Evolutionary conservation across 2,888 invertebrate genomes (phyloP).

Genomic region (Plusia festucae): DNA sequence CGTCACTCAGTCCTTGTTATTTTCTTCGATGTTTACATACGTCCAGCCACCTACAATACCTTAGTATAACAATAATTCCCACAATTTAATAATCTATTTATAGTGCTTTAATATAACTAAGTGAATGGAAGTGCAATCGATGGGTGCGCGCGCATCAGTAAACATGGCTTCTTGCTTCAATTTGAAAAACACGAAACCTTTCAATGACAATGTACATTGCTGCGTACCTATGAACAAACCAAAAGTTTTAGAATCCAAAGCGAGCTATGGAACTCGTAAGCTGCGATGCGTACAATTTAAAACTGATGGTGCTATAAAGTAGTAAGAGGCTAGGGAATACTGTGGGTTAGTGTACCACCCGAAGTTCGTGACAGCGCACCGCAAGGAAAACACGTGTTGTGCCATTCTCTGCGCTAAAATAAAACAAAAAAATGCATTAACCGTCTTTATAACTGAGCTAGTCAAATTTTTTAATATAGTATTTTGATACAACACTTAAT

Average conservation of each 20-base stretch:
- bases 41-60: constrained; percentile 43
- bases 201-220: constrained; percentile 54
- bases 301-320: constrained; percentile 11
- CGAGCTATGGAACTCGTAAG: constrained; percentile 12
- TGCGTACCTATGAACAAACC: neutral
- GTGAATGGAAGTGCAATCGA: constrained; percentile 77
- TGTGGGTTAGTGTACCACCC: constrained; percentile 55
- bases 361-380: constrained; percentile 39
- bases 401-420: constrained; percentile 15
- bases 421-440: constrained; percentile 26
- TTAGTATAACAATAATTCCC: constrained; percentile 67
- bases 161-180: constrained; percentile 73
- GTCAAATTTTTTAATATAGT: neutral
- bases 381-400: constrained; percentile 17
- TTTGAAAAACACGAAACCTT: constrained; percentile 23
- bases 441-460: constrained; percentile 13
- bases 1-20: neutral
- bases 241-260: neutral
- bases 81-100: constrained; percentile 79
- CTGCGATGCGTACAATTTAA: constrained; percentile 7
- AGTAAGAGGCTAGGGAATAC: constrained; percentile 28
- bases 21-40: constrained; percentile 39
- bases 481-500: neutral
- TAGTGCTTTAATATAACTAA: constrained; percentile 73
- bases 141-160: constrained; percentile 82